These are phyloP conservation scores for Thymelicus acteon DNA, from an alignment of 2,888 invertebrate genomes.

Conservation along the genomic window DNA sequence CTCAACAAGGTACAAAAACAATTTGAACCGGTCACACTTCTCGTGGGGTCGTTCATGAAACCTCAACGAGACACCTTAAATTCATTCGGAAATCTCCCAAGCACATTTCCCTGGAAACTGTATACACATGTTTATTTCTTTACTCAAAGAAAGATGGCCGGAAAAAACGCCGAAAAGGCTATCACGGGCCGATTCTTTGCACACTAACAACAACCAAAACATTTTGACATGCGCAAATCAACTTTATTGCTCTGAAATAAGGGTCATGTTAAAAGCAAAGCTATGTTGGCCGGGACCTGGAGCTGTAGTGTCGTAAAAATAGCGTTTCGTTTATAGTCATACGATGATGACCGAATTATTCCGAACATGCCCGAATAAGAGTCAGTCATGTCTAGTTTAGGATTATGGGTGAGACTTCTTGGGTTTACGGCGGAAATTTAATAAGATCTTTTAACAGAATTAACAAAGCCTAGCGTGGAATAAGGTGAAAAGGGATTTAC, in stretches of 20 bases:
- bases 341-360: conserved; percentile 67
- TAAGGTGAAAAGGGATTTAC: conserved; percentile 12
- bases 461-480: conserved; percentile 6
- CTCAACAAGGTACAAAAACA: background rate
- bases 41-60: conserved; percentile 3
- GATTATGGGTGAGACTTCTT: conserved; percentile 30
- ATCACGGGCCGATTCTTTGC: conserved; percentile 65
- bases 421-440: conserved; percentile 27
- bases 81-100: conserved; percentile 29
- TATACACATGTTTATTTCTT: conserved; percentile 66
- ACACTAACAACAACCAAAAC: conserved; percentile 12
- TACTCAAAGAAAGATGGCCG: conserved; percentile 69
- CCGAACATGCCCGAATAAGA: conserved; percentile 59
- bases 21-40: background rate
- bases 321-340: conserved; percentile 63
- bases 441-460: conserved; percentile 25
- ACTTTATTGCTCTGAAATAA: conserved; percentile 46
- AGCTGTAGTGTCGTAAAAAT: conserved; percentile 69
- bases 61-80: conserved; percentile 33
- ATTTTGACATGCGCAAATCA: conserved; percentile 35
- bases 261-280: conserved; percentile 27
- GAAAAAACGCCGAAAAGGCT: conserved; percentile 70
- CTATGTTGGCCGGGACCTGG: conserved; percentile 48
- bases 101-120: conserved; percentile 44
- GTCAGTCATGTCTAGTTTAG: conserved; percentile 25